Conservation (phyloP, 1,140 invertebrate species). For the Eulimnadia texana region DNA sequence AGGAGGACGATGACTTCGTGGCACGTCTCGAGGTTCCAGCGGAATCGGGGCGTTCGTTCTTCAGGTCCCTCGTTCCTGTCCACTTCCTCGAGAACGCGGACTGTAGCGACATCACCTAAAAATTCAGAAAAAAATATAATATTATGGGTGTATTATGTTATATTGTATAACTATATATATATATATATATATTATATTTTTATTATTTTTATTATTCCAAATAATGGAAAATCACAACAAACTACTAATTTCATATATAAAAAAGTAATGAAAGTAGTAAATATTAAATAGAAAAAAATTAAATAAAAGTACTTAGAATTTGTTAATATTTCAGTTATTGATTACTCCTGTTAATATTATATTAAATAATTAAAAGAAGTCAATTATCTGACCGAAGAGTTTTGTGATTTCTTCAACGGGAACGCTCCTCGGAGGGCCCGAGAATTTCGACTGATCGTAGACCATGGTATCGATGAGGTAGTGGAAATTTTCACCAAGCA, state of each 20-base stretch:
- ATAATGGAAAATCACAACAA: no score
- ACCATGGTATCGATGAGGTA: constrained; percentile 19
- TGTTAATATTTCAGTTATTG: no score
- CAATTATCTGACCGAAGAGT: no score
- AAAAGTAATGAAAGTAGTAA: no score
- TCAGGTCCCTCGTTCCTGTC: neutral
- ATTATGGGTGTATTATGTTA: neutral
- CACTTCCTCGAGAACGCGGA: neutral
- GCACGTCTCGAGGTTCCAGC: neutral
- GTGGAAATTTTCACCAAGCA: constrained; percentile 14
- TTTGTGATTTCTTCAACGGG: constrained; percentile 8
- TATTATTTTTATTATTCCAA: neutral
- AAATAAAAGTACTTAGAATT: no score
- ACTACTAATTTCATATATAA: no score
- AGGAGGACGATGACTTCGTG: constrained; percentile 2
- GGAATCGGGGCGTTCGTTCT: neutral
- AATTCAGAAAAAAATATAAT: neutral
- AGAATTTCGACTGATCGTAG: constrained; percentile 19
- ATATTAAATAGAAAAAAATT: no score
- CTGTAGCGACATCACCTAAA: neutral
- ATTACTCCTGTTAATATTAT: no score
- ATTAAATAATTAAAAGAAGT: no score
- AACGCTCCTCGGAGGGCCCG: constrained; percentile 16
- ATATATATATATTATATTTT: neutral
- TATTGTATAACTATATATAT: neutral